Conservation (phyloP, 1,140 invertebrate species). For the Drosophila tsacasi region DNA sequence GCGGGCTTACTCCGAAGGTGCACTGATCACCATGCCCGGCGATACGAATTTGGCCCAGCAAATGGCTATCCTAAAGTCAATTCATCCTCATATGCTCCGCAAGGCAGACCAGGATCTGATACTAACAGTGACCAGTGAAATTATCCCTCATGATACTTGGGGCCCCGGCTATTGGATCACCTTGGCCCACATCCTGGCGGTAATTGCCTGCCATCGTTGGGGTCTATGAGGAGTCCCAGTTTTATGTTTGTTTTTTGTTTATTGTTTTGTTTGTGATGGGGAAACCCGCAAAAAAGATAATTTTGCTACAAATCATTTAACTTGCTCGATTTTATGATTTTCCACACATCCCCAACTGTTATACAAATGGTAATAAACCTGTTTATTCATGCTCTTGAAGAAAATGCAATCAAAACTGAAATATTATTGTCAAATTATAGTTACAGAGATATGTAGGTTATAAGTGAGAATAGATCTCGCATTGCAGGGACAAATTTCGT, state of each 20-base stretch:
- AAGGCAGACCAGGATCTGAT: not conserved
- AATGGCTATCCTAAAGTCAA: constrained; percentile 2
- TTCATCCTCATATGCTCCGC: not conserved
- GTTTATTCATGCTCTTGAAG: not conserved
- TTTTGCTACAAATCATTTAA: constrained; percentile 3
- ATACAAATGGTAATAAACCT: not conserved
- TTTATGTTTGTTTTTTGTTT: constrained; percentile 48
- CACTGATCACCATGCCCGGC: constrained; percentile 1
- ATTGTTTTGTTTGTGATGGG: constrained; percentile 13
- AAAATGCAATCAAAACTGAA: not conserved
- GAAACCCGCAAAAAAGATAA: not conserved
- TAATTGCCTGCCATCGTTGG: constrained; percentile 42
- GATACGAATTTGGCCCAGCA: not conserved
- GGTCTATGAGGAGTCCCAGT: constrained; percentile 23
- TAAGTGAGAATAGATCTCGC: no score
- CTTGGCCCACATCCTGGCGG: constrained; percentile 37
- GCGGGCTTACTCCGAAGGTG: constrained; percentile 11
- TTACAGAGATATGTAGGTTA: no score
- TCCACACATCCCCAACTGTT: not conserved
- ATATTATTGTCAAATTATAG: no score
- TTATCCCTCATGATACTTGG: not conserved
- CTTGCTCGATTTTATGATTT: not conserved
- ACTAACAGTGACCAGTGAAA: not conserved
- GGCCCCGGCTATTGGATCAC: constrained; percentile 20
- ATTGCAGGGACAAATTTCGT: no score